Evolutionary conservation across 1,140 invertebrate genomes (phyloP), one percentile per base, ranked within the genome.

Genomic region (Papilio machaon): DNA sequence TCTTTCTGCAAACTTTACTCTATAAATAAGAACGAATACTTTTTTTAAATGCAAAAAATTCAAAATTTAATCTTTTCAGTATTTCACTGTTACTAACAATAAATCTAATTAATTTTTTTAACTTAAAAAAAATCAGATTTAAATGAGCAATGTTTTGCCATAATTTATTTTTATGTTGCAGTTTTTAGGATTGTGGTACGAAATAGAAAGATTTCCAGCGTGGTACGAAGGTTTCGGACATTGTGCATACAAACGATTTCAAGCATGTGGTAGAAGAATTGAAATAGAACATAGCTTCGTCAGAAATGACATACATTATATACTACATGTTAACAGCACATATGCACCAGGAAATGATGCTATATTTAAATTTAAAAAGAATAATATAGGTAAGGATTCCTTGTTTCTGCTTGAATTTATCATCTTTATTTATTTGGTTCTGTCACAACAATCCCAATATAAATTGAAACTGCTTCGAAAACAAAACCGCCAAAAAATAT

Each of bases 151-250:
- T 76, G 9, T 54, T 35, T 76, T 58, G 4, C 54, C 7, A 5
- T 23, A 64, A 35, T 15, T 60, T 30, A 30, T 30, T 75, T 49
- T 43, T 35, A 11, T 43, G 2, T 90, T 88, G 47, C 83, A 94
- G 93, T 94, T 94, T 78, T 82, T 91, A 10, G 93, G 93, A 2
- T 82, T 83, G 74, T 94, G 93, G 93, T 91, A 91, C 73, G 91
- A 91, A n/a, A 89, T 94, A 70, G 85, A 92, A 76, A 82, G 91
- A 3, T 91, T 89, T 60, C 91, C 92, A 10, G 79, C 84, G 10
- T 94, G 92, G 93, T 94, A 92, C 73, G 92, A 94, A 23, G 81
- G 86, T 0, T 67, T 85, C 46, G 89, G 90, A 0, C 76, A 86
- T 7, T 94, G 93, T 52, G 85, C 91, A 0, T 91, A 89, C 79